Percentiles rank a stretch among this genome's conserved stretches.
phyloP scores from a whole-genome alignment of 1,140 invertebrate genomes.

The Tribolium madens region DNA sequence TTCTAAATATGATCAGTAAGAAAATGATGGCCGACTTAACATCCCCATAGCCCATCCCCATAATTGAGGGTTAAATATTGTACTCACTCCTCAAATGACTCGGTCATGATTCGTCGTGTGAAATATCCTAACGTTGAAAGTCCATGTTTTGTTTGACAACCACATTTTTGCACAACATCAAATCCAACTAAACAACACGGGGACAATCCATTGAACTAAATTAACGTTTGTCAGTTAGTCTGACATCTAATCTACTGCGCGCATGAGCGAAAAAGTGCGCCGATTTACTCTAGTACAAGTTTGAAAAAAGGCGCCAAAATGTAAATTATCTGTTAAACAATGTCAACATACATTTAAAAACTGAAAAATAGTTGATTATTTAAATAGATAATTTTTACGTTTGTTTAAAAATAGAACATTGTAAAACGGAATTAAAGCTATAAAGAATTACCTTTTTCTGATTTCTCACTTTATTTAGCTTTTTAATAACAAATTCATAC shows the following conservation, averaged over 20 bases:
- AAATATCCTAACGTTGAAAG: constrained; percentile 75
- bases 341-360: too few relatives aligned
- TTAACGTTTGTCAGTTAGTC: constrained; percentile 56
- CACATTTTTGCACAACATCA: constrained; percentile 65
- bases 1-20: constrained; percentile 31
- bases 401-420: too few relatives aligned
- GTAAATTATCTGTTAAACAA: too few relatives aligned
- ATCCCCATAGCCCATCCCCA: constrained; percentile 48
- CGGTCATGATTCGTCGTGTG: constrained; percentile 80
- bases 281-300: constrained; percentile 8
- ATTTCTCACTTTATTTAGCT: too few relatives aligned
- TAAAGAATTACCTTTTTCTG: too few relatives aligned
- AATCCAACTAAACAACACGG: constrained; percentile 62
- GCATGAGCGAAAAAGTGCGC: constrained; percentile 47
- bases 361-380: neutral
- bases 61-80: constrained; percentile 43
- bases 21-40: constrained; percentile 48
- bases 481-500: too few relatives aligned
- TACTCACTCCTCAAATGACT: constrained; percentile 81
- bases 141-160: constrained; percentile 69
- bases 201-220: constrained; percentile 62
- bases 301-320: constrained; percentile 14
- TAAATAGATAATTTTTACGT: too few relatives aligned
- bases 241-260: constrained; percentile 54
- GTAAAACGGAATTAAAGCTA: too few relatives aligned